These are phyloP conservation scores for Microplitis deprimator DNA, from an alignment of 2,888 invertebrate genomes.

Conservation along the genomic window DNA sequence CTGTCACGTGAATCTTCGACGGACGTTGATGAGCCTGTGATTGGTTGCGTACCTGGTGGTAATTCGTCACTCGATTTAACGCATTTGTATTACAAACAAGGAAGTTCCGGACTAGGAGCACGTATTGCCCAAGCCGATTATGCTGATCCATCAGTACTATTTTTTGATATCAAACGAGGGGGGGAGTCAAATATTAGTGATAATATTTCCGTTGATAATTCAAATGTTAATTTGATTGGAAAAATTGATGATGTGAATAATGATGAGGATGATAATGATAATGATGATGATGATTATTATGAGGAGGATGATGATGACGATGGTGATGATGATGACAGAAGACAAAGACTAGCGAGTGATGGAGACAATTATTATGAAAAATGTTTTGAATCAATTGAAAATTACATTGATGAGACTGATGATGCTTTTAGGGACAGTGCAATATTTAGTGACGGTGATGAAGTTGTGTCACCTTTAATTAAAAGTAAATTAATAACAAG, in stretches of 20 bases:
- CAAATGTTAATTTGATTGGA: conserved; percentile 31
- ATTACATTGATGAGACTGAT: conserved; percentile 78
- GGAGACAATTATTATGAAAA: conserved; percentile 84
- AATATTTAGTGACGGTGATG: conserved; percentile 85
- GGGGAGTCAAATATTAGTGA: conserved; percentile 33
- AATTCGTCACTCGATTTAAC: conserved; percentile 48
- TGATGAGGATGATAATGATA: conserved; percentile 26
- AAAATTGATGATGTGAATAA: conserved; percentile 32
- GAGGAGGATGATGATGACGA: not conserved
- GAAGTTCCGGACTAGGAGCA: conserved; percentile 87
- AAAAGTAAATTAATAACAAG: not conserved
- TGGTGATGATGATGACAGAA: conserved; percentile 15
- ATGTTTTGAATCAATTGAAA: conserved; percentile 83
- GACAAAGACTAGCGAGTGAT: conserved; percentile 59
- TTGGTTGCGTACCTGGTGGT: conserved; percentile 53
- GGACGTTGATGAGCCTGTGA: conserved; percentile 60
- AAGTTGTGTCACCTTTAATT: conserved; percentile 58
- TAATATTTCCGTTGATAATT: conserved; percentile 48
- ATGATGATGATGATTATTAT: too few species aligned
- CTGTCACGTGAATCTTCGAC: conserved; percentile 61
- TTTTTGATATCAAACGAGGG: conserved; percentile 66
- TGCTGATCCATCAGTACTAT: conserved; percentile 83
- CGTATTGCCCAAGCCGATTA: conserved; percentile 91
- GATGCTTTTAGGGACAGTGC: conserved; percentile 86
- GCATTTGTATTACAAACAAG: conserved; percentile 78